Percentiles rank a stretch among this genome's conserved stretches.
Evolutionary conservation across 2,888 invertebrate species (phyloP).

Genomic region (Caenorhabditis sulstoni): DNA sequence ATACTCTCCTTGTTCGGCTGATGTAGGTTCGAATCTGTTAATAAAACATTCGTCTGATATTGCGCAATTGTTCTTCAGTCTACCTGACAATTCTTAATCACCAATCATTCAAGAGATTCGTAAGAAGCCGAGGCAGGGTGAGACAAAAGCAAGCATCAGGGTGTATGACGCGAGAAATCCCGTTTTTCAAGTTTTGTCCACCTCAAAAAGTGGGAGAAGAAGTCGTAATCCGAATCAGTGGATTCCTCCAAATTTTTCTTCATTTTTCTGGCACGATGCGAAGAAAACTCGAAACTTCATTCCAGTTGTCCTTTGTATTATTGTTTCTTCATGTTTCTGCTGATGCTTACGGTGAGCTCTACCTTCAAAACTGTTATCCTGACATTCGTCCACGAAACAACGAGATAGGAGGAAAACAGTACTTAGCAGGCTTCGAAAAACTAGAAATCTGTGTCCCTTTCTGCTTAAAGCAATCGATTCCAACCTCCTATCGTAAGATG

Average conservation of each 20-base stretch:
- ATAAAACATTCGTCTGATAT: background rate
- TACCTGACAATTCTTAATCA: conserved; percentile 7
- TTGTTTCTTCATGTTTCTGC: background rate
- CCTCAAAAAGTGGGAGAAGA: conserved; percentile 3
- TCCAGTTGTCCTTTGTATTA: background rate
- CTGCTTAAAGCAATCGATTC: too few relatives aligned
- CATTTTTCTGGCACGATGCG: conserved; percentile 9
- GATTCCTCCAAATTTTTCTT: conserved; percentile 11
- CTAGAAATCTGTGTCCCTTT: too few relatives aligned
- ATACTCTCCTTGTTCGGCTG: background rate
- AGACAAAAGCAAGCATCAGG: conserved; percentile 4
- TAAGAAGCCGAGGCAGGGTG: conserved; percentile 17
- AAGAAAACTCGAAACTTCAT: background rate
- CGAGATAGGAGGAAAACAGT: too few relatives aligned
- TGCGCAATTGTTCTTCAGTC: conserved; percentile 5
- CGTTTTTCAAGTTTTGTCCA: conserved; percentile 50
- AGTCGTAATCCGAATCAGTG: conserved; percentile 32
- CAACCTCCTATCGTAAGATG: too few relatives aligned
- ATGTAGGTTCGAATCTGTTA: background rate
- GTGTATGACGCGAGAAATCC: conserved; percentile 33
- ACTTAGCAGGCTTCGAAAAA: too few relatives aligned
- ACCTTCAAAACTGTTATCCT: background rate
- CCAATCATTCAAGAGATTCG: background rate
- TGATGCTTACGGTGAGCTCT: conserved; percentile 1
- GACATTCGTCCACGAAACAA: too few relatives aligned